A percentile compares a stretch with the other conserved stretches of the same genome.
Evolutionary conservation across 2,797 vertebrate species (phyloP).

Genomic region (Rhinoraja longicauda): DNA sequence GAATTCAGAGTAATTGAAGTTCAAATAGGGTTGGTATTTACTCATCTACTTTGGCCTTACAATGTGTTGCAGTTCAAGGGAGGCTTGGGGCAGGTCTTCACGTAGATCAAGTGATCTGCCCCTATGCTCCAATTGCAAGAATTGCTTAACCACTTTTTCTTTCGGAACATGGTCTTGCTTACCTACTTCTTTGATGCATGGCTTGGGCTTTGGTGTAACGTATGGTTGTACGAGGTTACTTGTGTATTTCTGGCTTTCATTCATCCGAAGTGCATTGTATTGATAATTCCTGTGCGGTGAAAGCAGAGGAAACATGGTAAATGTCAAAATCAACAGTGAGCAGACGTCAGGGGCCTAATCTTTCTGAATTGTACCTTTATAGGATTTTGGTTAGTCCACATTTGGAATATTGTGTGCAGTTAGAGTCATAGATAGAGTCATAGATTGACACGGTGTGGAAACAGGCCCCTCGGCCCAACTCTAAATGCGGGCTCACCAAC

Average conservation of each 20-base stretch:
- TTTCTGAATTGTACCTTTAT: not conserved
- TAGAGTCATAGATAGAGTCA: too few species aligned
- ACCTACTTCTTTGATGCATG: slow-evolving; percentile 27
- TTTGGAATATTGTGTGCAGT: too few species aligned
- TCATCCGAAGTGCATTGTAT: slow-evolving; percentile 11
- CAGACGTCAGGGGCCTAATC: not conserved
- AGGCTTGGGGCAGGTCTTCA: not conserved
- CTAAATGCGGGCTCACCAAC: too few species aligned
- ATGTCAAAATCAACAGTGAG: not conserved
- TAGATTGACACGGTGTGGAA: too few species aligned
- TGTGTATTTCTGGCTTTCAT: slow-evolving; percentile 8
- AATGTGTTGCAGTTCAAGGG: not conserved
- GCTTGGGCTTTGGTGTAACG: slow-evolving; percentile 1
- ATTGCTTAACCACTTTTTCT: not conserved
- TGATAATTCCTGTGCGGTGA: slow-evolving; percentile 19
- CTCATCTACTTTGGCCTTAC: not conserved
- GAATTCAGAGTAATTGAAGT: not conserved
- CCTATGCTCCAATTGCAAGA: not conserved
- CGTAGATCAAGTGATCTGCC: not conserved
- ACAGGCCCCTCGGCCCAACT: too few species aligned
- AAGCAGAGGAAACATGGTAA: not conserved
- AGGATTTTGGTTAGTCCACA: too few species aligned
- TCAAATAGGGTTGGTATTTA: not conserved
- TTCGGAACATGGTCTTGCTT: not conserved
- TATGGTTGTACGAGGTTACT: not conserved